Percentiles rank a stretch among this genome's conserved stretches.
Conservation (phyloP, 2,797 vertebrate species). For the Emydoidea blandingii region DNA sequence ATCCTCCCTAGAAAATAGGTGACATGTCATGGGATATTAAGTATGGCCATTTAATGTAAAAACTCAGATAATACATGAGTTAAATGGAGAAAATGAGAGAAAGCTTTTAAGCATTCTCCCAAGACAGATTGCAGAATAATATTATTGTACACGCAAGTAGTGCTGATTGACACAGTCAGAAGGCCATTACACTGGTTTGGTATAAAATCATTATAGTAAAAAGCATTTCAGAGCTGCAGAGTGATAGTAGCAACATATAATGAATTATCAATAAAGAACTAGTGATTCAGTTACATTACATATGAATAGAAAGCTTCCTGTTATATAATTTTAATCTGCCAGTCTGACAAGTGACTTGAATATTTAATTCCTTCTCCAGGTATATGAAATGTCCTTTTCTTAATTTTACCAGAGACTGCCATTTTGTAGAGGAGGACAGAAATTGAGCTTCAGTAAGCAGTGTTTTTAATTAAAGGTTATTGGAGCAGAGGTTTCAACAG, state of each 20-base stretch:
- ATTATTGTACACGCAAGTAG: conserved; percentile 79
- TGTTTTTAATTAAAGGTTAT: neutral
- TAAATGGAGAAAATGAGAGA: conserved; percentile 87
- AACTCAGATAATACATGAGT: conserved; percentile 87
- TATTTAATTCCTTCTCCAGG: conserved; percentile 70
- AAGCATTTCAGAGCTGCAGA: conserved; percentile 79
- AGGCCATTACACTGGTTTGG: conserved; percentile 81
- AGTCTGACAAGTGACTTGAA: conserved; percentile 76
- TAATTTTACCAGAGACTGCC: conserved; percentile 27
- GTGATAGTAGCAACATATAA: conserved; percentile 78
- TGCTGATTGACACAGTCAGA: conserved; percentile 77
- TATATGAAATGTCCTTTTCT: conserved; percentile 63
- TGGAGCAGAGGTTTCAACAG: conserved; percentile 1
- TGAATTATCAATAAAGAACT: conserved; percentile 85
- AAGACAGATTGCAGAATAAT: conserved; percentile 84
- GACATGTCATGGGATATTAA: conserved; percentile 86
- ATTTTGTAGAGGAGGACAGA: conserved; percentile 18
- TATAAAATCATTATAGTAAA: conserved; percentile 83
- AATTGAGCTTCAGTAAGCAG: neutral
- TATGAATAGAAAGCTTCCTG: conserved; percentile 83
- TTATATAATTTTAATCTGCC: conserved; percentile 79
- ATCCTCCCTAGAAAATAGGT: conserved; percentile 85
- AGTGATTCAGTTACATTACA: conserved; percentile 80
- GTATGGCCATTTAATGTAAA: conserved; percentile 88
- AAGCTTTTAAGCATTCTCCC: conserved; percentile 87